Evolutionary conservation across 2,797 vertebrate species (phyloP).

Genomic region (Takifugu rubripes): DNA sequence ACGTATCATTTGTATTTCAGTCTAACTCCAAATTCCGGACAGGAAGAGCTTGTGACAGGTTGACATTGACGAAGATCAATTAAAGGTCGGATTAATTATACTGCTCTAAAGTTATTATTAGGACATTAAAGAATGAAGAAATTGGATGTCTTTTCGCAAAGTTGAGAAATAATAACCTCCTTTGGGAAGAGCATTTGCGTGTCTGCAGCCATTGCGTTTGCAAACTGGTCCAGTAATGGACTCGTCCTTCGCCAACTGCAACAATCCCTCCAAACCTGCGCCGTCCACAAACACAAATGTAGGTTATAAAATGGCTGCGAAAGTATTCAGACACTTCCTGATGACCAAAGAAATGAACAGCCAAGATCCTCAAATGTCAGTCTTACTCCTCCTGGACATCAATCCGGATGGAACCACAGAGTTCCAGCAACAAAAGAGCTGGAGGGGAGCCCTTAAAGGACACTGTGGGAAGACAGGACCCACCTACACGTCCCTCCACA

Average conservation of each 20-base stretch:
- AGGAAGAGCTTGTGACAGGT: not conserved
- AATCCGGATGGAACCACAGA: slow-evolving; percentile 39
- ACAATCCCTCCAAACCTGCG: slow-evolving; percentile 10
- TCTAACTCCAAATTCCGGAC: not conserved
- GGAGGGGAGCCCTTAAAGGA: slow-evolving; percentile 45
- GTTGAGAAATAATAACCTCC: not conserved
- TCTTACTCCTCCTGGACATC: not conserved
- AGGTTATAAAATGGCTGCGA: slow-evolving; percentile 35
- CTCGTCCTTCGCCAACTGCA: slow-evolving; percentile 11
- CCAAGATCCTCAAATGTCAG: slow-evolving; percentile 34
- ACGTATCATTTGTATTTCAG: slow-evolving; percentile 3
- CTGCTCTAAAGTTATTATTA: not conserved
- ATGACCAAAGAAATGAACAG: slow-evolving; percentile 42
- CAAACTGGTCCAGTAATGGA: slow-evolving; percentile 20
- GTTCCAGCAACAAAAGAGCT: slow-evolving; percentile 45
- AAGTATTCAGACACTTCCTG: slow-evolving; percentile 52
- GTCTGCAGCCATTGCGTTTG: slow-evolving; percentile 11
- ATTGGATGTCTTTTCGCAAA: not conserved
- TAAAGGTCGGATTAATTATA: no score
- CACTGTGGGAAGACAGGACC: slow-evolving; percentile 32
- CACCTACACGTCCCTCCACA: slow-evolving; percentile 31
- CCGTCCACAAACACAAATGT: slow-evolving; percentile 37
- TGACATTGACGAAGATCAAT: not conserved
- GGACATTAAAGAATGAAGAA: not conserved
- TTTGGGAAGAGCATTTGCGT: slow-evolving; percentile 2